Percentiles rank a stretch among this genome's conserved stretches.
Evolutionary conservation across 2,113 vertebrate genomes (phyloP).

Genomic region (Melanerpes formicivorus): DNA sequence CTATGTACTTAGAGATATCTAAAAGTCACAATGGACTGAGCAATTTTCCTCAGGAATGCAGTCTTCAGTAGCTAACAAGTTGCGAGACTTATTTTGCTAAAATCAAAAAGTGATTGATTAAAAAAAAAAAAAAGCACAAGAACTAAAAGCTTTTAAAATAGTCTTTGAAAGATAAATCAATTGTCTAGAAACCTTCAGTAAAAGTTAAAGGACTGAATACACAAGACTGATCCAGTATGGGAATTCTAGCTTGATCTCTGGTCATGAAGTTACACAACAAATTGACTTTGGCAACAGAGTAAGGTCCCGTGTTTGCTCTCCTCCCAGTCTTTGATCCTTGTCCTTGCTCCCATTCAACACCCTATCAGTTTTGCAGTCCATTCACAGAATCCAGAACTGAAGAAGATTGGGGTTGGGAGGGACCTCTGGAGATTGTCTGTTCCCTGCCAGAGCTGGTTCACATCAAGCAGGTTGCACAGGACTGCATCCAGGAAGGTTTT

Average conservation of each 20-base stretch:
- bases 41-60: not conserved
- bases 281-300: not conserved
- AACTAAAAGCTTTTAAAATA: not conserved
- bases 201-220: not conserved
- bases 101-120: not conserved
- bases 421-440: no score
- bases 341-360: not conserved
- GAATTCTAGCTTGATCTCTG: not conserved
- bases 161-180: not conserved
- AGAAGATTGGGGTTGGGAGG: no score
- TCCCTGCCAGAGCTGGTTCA: no score
- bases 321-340: not conserved
- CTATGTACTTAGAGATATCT: not conserved
- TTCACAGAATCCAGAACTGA: not conserved
- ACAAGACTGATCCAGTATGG: not conserved
- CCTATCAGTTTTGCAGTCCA: not conserved
- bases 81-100: not conserved
- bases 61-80: not conserved
- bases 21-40: not conserved
- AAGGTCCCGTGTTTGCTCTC: not conserved
- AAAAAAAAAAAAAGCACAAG: not conserved
- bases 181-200: not conserved
- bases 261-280: not conserved
- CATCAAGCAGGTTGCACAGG: no score
- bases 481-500: no score